Conservation (phyloP, 2,113 vertebrate genomes). For the Callithrix jacchus region DNA sequence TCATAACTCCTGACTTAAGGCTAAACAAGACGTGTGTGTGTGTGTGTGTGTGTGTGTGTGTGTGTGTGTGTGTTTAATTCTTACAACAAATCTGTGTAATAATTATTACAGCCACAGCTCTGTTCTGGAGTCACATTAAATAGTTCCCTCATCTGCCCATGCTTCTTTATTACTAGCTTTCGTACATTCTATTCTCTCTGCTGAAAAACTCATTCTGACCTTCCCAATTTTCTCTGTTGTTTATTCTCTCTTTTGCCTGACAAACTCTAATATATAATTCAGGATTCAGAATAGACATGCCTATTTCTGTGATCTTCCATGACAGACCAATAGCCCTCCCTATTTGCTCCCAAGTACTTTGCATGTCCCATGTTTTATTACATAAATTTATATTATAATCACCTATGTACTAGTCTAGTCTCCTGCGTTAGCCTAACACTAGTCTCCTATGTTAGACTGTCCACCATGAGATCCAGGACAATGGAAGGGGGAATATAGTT, state of each 20-base stretch:
- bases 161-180: neutral
- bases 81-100: neutral
- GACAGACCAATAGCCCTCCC: neutral
- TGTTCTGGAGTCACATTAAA: neutral
- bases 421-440: neutral
- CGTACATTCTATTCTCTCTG: accelerated
- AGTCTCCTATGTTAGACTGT: neutral
- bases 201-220: neutral
- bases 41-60: too few species aligned
- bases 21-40: accelerated
- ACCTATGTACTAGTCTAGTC: neutral
- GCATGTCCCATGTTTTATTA: neutral
- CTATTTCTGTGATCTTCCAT: neutral
- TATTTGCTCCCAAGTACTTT: neutral
- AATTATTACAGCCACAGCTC: neutral
- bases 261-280: neutral
- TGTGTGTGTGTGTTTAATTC: neutral
- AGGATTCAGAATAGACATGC: neutral
- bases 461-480: neutral
- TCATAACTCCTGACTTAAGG: neutral
- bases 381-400: neutral
- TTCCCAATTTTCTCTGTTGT: neutral
- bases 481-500: neutral
- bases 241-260: neutral
- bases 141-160: neutral